Evolutionary conservation across 2,797 vertebrate genomes (phyloP), one percentile per base, ranked within the genome.

Genomic region (Paramormyrops hopkinsi): DNA sequence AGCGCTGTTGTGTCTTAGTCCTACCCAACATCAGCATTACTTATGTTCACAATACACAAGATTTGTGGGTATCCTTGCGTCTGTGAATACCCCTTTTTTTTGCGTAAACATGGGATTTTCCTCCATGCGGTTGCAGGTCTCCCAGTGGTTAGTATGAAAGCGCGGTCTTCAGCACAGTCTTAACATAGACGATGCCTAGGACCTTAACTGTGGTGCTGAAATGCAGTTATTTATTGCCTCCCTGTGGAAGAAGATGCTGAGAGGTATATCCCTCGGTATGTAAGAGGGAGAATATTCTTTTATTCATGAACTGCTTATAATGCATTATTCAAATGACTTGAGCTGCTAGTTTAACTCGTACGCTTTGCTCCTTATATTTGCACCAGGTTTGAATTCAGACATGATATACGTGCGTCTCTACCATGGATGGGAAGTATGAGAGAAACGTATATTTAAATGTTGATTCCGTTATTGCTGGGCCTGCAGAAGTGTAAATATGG

Each of bases 291-390:
- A 53, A 25, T 87, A 37, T 86, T 53, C 25, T 50, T 90, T 91
- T 88, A 89, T 91, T 89, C 89, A 91, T 92, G 76, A 91, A 91
- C 79, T 86, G 89, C 83, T 88, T 65, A 53, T 1, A 33, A 92
- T 92, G 89, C 90, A 92, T 91, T 91, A 92, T 92, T 91, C 89
- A 92, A 88, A 90, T 90, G 41, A 86, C 76, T 73, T 88, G 89
- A 88, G 88, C 59, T 82, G 62, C 73, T 73, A 87, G 88, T 85
- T 89, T 46, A 22, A 76, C 90, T 59, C 6, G 44, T 48, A 59
- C 33, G 54, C 3, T 48, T 48, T 33, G 19, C 44, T 19, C 56
- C 41, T 88, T 33, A 48, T 25, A 56, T 73, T 37, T 46, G 83
- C 90, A 44, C 73, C 44, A 9, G 54, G 53, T 54, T 69, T 50